These are phyloP conservation scores for Quadroppia sp. DNA, from an alignment of 2,888 invertebrate species.

Conservation along the genomic window DNA sequence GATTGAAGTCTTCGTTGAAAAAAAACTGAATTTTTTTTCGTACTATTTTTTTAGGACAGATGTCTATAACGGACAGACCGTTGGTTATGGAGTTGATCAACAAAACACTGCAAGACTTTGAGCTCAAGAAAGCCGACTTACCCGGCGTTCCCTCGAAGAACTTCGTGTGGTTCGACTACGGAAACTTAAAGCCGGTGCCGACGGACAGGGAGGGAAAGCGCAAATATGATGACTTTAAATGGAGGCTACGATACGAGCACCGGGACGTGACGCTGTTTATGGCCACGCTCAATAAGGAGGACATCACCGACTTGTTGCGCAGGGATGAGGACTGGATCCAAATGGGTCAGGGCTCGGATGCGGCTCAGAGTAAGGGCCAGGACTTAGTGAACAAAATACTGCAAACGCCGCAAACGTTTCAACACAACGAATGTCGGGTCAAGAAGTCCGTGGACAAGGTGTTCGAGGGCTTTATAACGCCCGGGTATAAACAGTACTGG, in stretches of 20 bases:
- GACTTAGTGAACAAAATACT: slow-evolving; percentile 42
- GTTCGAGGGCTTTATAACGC: slow-evolving; percentile 43
- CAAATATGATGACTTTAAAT: slow-evolving; percentile 20
- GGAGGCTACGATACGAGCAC: slow-evolving; percentile 28
- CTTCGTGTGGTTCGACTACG: slow-evolving; percentile 40
- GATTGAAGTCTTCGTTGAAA: background rate
- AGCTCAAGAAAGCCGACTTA: slow-evolving; percentile 6
- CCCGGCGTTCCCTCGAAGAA: slow-evolving; percentile 34
- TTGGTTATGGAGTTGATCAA: slow-evolving; percentile 35
- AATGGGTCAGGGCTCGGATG: slow-evolving; percentile 1
- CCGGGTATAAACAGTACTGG: slow-evolving; percentile 46
- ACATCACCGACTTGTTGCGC: slow-evolving; percentile 30
- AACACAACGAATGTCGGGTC: slow-evolving; percentile 44
- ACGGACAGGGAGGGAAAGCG: slow-evolving; percentile 22
- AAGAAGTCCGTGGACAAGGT: slow-evolving; percentile 33
- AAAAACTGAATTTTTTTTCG: background rate
- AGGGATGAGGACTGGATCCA: slow-evolving; percentile 33
- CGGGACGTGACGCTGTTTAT: slow-evolving; percentile 34
- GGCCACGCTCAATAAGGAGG: slow-evolving; percentile 12
- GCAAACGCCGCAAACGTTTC: slow-evolving; percentile 45
- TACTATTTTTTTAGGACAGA: background rate
- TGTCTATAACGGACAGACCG: slow-evolving; percentile 8
- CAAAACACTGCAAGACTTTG: slow-evolving; percentile 38
- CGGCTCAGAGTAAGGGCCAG: background rate
- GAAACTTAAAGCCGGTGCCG: slow-evolving; percentile 26